phyloP scores from a whole-genome alignment of 2,888 invertebrate genomes.

The Blastobasis adustella region DNA sequence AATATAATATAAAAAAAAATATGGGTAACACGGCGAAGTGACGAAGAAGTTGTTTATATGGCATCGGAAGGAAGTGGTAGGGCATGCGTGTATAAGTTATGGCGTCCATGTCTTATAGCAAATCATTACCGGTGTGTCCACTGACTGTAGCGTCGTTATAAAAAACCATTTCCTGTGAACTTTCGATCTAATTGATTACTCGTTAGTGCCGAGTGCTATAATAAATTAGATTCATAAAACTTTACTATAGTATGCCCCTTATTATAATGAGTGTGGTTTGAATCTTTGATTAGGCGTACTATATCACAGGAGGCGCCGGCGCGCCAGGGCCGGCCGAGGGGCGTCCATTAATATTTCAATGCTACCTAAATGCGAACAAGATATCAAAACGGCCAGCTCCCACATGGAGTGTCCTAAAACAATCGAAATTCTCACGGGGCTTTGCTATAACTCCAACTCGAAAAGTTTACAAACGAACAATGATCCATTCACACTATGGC shows the following conservation, averaged over 20 bases:
- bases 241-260: constrained; percentile 30
- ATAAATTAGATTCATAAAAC: constrained; percentile 46
- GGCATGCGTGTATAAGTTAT: constrained; percentile 47
- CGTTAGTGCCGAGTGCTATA: constrained; percentile 32
- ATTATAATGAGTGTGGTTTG: constrained; percentile 38
- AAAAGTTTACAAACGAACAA: constrained; percentile 45
- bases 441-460: constrained; percentile 28
- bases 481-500: constrained; percentile 44
- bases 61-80: constrained; percentile 71
- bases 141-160: constrained; percentile 16
- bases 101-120: constrained; percentile 43
- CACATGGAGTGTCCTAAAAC: background rate
- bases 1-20: too few species aligned
- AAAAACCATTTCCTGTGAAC: constrained; percentile 48
- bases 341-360: too few species aligned
- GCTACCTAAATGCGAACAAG: too few species aligned
- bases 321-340: too few species aligned
- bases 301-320: background rate
- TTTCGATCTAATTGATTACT: constrained; percentile 52
- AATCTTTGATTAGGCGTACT: constrained; percentile 26
- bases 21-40: too few species aligned
- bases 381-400: too few species aligned
- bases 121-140: constrained; percentile 46
- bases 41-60: constrained; percentile 26
- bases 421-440: constrained; percentile 16